Evolutionary conservation across 2,797 vertebrate genomes (phyloP).

Genomic region (Schizopygopsis pylzovi): DNA sequence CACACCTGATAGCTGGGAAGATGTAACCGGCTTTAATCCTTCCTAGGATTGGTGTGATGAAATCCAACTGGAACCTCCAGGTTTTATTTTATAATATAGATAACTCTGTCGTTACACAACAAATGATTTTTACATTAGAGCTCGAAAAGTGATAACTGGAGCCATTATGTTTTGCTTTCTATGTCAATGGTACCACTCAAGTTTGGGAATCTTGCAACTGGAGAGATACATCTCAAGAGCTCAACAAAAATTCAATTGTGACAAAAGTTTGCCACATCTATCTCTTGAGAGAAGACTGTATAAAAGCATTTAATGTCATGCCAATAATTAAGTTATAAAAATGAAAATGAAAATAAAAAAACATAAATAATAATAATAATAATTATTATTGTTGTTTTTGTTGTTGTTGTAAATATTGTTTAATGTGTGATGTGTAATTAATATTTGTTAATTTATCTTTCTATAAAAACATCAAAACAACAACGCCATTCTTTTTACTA

Average conservation of each 20-base stretch:
- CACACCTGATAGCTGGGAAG: conserved; percentile 44
- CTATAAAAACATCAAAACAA: not conserved
- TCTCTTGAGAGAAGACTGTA: not conserved
- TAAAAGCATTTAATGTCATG: not conserved
- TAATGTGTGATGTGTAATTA: not conserved
- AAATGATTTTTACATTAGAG: not conserved
- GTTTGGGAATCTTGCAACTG: conserved; percentile 3
- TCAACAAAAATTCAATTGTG: not conserved
- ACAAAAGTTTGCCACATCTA: not conserved
- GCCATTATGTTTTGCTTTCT: not conserved
- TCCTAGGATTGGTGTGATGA: not conserved
- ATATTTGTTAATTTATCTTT: not conserved
- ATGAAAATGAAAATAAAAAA: not conserved
- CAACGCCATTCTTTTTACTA: not conserved
- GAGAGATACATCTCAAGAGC: conserved; percentile 6
- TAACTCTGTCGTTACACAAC: not conserved
- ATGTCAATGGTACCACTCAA: not conserved
- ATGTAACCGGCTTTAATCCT: not conserved
- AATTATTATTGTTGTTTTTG: not conserved
- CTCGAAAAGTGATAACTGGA: not conserved
- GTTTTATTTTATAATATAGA: conserved; percentile 9
- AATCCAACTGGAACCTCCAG: conserved; percentile 12
- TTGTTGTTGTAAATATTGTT: not conserved
- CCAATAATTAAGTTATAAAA: not conserved
- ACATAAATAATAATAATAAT: accelerated